Evolutionary conservation across 2,888 invertebrate genomes (phyloP).

Genomic region (Peribatodes rhomboidaria): DNA sequence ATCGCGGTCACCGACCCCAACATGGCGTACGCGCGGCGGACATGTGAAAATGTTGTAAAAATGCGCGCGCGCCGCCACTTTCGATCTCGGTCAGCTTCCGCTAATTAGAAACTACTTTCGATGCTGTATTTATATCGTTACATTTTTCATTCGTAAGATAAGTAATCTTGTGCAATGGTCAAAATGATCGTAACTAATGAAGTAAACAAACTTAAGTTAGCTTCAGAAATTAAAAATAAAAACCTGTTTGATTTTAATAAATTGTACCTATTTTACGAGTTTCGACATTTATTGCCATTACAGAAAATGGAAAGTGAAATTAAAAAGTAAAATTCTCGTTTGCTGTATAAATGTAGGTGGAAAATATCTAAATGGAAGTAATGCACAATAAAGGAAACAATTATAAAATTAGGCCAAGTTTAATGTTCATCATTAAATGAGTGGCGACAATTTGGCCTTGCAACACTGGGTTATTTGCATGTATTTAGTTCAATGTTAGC

Average conservation of each 20-base stretch:
- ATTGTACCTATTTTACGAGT: constrained; percentile 2
- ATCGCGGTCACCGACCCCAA: constrained; percentile 46
- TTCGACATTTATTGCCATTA: constrained; percentile 15
- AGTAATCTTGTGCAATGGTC: constrained; percentile 21
- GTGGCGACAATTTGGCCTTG: constrained; percentile 39
- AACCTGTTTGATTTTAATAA: constrained; percentile 5
- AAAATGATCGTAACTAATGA: background rate
- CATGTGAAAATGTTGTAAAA: constrained; percentile 71
- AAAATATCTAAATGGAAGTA: constrained; percentile 31
- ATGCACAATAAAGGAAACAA: constrained; percentile 43
- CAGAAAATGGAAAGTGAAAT: constrained; percentile 27
- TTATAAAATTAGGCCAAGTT: constrained; percentile 45
- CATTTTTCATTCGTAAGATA: constrained; percentile 20
- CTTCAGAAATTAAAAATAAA: background rate
- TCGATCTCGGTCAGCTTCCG: constrained; percentile 64
- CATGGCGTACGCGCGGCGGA: constrained; percentile 50
- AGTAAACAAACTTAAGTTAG: background rate
- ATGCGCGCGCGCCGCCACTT: constrained; percentile 62
- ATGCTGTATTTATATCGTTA: constrained; percentile 38
- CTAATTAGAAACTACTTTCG: constrained; percentile 56
- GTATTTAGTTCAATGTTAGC: constrained; percentile 44
- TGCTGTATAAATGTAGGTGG: constrained; percentile 3
- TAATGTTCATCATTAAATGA: constrained; percentile 35
- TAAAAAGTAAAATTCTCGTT: constrained; percentile 18
- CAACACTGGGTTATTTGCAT: constrained; percentile 30